These are phyloP conservation scores for Mythimna loreyi DNA, from an alignment of 2,888 invertebrate species.

Conservation along the genomic window DNA sequence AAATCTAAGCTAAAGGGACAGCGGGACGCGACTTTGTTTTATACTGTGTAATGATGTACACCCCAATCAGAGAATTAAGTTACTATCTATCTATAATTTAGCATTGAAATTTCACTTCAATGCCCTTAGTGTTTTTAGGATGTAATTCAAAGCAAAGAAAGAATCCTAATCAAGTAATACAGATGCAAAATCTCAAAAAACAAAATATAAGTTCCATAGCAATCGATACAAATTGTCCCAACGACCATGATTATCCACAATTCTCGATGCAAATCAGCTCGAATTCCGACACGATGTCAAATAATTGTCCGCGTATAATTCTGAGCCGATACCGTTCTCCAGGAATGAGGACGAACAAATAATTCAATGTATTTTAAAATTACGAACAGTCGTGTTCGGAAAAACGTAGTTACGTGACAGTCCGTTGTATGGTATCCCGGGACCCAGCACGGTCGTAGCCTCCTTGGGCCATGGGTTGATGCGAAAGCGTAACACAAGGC, in stretches of 20 bases:
- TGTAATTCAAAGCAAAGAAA: neutral
- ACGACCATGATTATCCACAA: conserved; percentile 37
- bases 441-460: too few relatives aligned
- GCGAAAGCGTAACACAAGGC: too few relatives aligned
- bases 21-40: too few relatives aligned
- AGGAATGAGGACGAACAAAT: conserved; percentile 28
- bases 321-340: conserved; percentile 10
- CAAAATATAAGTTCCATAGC: conserved; percentile 14
- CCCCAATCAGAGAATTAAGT: too few relatives aligned
- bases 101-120: too few relatives aligned
- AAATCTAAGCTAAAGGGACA: too few relatives aligned
- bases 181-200: conserved; percentile 6
- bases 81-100: too few relatives aligned
- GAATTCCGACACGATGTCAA: conserved; percentile 47
- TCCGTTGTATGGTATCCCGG: too few relatives aligned
- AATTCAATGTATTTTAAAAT: conserved; percentile 47
- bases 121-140: too few relatives aligned
- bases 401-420: neutral
- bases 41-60: too few relatives aligned
- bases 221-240: conserved; percentile 21
- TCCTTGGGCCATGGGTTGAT: too few relatives aligned
- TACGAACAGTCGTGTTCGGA: conserved; percentile 4
- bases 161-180: neutral
- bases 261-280: conserved; percentile 44
- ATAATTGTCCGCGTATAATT: conserved; percentile 46